Base-by-base conservation (phyloP, 2,113 vertebrate genomes). In the Antigone vipio region DNA sequence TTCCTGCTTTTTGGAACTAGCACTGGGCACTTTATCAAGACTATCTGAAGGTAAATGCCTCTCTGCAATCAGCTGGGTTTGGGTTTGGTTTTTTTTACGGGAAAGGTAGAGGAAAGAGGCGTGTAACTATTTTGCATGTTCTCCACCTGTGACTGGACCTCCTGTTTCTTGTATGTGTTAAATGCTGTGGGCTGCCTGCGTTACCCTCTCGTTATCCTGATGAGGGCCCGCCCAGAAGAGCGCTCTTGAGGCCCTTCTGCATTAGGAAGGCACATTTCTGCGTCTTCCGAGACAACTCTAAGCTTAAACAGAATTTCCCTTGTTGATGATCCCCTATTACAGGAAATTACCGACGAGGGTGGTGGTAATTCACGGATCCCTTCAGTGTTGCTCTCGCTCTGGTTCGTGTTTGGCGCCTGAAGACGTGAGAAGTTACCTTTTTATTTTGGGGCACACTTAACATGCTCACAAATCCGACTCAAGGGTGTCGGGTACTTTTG, bases 301-400 rank as follows among this genome's bases (percentile, higher is more conserved):
- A 79, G 5, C 11, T 79, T 47, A 53, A 87, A 66, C 8, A 69
- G 40, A 44, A 74, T 77, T 80, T 68, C 20, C 9, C 5, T 64
- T 62, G 34, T 49, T 66, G 50, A 6, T 45, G 14, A 21, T 81
- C 26, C 34, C 53, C 26, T 32, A 3, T 47, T 35, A 20, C 5
- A 69, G 26, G 11, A 44, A 26, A 81, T 53, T 26, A 23, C 22
- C 0, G 12, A 1, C 1, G 0, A 69, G 30, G 15, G 17, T 50
- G 44, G 27, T 13, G 59, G 14, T 47, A 24, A 23, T 47, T 63
- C 18, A 84, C 4, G 3, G 26, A 35, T 59, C 63, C 9, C 5
- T 74, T 73, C 63, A 23, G 34, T 40, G 40, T 3, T 81, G 30
- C 30, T 89, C 59, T 69, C 60, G 34, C 3, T 8, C 9, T 1